phyloP scores from a whole-genome alignment of 1,140 invertebrate species.

The Ostrea edulis region DNA sequence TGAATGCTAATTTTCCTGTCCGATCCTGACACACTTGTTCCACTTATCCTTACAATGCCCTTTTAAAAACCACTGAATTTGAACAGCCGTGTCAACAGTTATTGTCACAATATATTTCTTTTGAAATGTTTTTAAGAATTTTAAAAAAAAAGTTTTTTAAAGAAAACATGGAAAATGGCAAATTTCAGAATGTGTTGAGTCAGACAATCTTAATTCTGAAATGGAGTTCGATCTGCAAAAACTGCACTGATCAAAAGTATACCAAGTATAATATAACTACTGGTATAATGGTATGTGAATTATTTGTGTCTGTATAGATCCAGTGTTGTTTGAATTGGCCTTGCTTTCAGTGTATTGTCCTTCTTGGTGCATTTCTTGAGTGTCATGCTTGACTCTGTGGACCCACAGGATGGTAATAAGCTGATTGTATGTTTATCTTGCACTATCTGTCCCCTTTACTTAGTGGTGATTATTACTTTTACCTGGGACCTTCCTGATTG shows the following conservation, averaged over 20 bases:
- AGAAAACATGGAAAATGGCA: too few species aligned
- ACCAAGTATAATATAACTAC: not conserved
- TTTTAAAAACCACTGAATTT: slow-evolving; percentile 23
- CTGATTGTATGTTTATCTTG: not conserved
- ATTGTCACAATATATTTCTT: not conserved
- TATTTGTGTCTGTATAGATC: not conserved
- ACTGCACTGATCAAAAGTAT: not conserved
- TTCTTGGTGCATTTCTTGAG: not conserved
- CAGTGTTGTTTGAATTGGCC: not conserved
- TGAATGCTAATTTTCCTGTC: not conserved
- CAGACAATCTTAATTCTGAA: too few species aligned
- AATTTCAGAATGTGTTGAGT: too few species aligned
- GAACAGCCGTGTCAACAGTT: not conserved
- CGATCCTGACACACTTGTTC: not conserved
- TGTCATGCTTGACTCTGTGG: not conserved
- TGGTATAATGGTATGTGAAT: not conserved
- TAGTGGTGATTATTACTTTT: slow-evolving; percentile 11
- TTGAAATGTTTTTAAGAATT: not conserved
- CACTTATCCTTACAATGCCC: not conserved
- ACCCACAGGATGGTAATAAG: not conserved
- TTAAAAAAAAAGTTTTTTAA: too few species aligned
- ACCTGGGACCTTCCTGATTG: slow-evolving; percentile 5
- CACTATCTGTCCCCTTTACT: slow-evolving; percentile 16
- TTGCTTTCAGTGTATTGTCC: not conserved
- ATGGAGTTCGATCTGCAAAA: not conserved